These are phyloP conservation scores for Tetropium fuscum DNA, from an alignment of 2,888 invertebrate genomes.

Conservation along the genomic window DNA sequence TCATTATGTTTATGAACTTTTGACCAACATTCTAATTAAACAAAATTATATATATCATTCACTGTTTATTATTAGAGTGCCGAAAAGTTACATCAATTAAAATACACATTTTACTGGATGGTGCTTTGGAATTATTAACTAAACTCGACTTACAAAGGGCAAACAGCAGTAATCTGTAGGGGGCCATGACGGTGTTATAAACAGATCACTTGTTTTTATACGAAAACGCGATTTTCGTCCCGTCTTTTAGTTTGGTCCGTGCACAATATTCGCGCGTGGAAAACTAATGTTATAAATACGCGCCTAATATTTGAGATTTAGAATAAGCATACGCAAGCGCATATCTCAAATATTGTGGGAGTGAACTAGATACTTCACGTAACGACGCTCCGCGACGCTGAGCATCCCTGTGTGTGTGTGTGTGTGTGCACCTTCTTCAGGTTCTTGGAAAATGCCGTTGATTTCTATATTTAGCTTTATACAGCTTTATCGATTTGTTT, in stretches of 20 bases:
- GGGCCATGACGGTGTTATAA: conserved; percentile 7
- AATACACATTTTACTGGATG: no score
- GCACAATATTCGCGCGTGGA: conserved; percentile 34
- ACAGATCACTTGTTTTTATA: conserved; percentile 13
- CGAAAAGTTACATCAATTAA: no score
- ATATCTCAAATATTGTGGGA: conserved; percentile 16
- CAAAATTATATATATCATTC: no score
- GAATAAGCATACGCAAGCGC: conserved; percentile 36
- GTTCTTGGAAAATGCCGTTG: conserved; percentile 15
- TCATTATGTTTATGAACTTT: no score
- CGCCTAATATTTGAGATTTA: conserved; percentile 47
- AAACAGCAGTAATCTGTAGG: conserved; percentile 2
- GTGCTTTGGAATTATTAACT: no score
- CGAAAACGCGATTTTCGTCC: conserved; percentile 31
- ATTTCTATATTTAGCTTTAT: conserved; percentile 23
- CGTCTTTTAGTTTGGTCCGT: conserved; percentile 29
- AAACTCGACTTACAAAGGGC: conserved; percentile 19
- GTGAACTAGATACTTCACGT: conserved; percentile 18
- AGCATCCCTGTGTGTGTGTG: conserved; percentile 19
- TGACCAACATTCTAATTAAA: no score
- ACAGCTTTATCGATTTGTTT: conserved; percentile 18
- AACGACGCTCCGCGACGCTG: conserved; percentile 18
- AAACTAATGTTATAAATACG: conserved; percentile 52
- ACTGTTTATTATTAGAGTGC: no score
- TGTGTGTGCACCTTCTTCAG: conserved; percentile 11